Evolutionary conservation across 92 coral and sea anemone species (phyloP).

Genomic region (Siderastrea siderea): DNA sequence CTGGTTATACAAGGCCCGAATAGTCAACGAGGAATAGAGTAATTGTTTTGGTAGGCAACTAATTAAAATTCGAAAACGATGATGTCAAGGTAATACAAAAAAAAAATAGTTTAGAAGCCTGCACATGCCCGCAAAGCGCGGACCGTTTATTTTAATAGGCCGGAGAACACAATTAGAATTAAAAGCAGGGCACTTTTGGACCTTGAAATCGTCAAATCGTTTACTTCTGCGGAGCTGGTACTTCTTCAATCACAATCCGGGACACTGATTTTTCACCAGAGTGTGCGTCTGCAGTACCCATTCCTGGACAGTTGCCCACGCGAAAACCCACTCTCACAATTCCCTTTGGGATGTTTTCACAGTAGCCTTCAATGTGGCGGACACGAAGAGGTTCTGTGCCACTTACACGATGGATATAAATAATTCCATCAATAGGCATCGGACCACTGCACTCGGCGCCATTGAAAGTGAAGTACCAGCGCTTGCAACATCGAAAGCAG

Average conservation of each 20-base stretch:
- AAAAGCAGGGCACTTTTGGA: too few species aligned
- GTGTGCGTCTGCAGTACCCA: constrained; percentile 40
- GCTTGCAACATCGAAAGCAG: background rate
- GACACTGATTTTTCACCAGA: constrained; percentile 51
- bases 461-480: constrained; percentile 32
- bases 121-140: too few species aligned
- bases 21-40: too few species aligned
- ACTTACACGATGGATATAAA: background rate
- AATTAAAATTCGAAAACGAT: too few species aligned
- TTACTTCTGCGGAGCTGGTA: constrained; percentile 36
- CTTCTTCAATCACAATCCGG: constrained; percentile 55
- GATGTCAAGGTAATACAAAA: too few species aligned
- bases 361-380: constrained; percentile 35
- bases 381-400: background rate
- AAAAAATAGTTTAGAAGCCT: too few species aligned
- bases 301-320: constrained; percentile 53
- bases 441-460: constrained; percentile 40
- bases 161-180: too few species aligned
- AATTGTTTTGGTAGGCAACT: too few species aligned
- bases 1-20: too few species aligned
- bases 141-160: too few species aligned
- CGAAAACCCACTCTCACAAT: constrained; percentile 48
- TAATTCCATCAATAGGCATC: constrained; percentile 18
- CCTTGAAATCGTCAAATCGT: too few species aligned
- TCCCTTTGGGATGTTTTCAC: constrained; percentile 17